Conservation (phyloP, 2,797 vertebrate species). For the Hozukius guyotensis region DNA sequence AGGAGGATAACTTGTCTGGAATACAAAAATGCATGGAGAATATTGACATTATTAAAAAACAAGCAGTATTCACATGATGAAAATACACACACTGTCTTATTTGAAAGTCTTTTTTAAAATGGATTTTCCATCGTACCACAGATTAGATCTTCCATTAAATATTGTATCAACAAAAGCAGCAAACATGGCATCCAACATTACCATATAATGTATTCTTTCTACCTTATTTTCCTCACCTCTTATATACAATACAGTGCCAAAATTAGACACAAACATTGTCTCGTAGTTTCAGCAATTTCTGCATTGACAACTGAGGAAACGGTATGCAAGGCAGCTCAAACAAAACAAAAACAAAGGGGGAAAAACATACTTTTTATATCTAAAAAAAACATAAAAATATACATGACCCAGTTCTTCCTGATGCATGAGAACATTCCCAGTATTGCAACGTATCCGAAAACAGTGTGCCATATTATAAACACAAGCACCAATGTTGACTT, state of each 20-base stretch:
- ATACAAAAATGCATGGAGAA: background rate
- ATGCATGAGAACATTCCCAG: slow-evolving; percentile 4
- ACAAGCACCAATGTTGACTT: background rate
- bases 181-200: background rate
- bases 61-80: background rate
- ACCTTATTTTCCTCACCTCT: background rate
- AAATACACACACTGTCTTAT: background rate
- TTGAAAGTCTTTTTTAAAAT: background rate
- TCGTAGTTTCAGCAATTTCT: slow-evolving; percentile 17
- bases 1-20: background rate
- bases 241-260: background rate
- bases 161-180: background rate
- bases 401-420: slow-evolving; percentile 44
- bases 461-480: background rate
- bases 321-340: background rate
- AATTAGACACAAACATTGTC: slow-evolving; percentile 3
- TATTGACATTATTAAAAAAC: background rate
- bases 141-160: background rate
- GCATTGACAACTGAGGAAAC: slow-evolving; percentile 13
- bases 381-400: slow-evolving; percentile 19
- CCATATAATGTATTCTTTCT: background rate
- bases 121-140: background rate
- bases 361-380: slow-evolving; percentile 12
- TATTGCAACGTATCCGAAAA: slow-evolving; percentile 7
- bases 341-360: background rate